Evolutionary conservation across 2,113 vertebrate genomes (phyloP), one percentile per base, ranked within the genome.

Genomic region (Oenanthe melanoleuca): DNA sequence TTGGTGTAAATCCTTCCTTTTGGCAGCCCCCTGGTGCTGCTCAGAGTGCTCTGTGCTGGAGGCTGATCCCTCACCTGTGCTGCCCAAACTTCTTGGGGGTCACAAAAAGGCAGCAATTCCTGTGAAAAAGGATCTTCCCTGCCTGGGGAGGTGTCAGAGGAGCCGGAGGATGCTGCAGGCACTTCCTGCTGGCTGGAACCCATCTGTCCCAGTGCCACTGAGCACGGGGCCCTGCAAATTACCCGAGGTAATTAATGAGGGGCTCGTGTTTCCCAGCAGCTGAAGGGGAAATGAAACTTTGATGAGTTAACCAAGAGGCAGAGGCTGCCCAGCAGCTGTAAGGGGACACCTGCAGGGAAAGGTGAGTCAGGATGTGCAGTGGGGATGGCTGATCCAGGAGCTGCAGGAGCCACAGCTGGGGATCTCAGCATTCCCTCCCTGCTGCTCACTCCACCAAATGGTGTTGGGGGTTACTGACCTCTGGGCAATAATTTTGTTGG

Each of bases 221-320:
- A 49, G 72, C 80, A 7, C n/a, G 8, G 9, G 79, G 56, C 67
- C 25, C 66, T 37, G 95, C 77, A 89, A 88, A 80, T 47, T 29
- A 77, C 81, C 44, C 23, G 6, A 40, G 22, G 49, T 38, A 53
- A 53, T 53, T 53, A 53, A 53, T 53, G 42, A 59, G 44, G 24
- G 80, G 80, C 45, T 96, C 79, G 53, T 5, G 33, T 96, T 94
- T 85, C 94, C 40, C 45, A 34, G 73, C 72, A 91, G 77, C 86
- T 72, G 83, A 52, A 52, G 78, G 72, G 50, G 66, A 72, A 61
- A 97, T 96, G 73, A 92, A 97, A 95, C 55, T 96, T 95, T 95
- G 59, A 95, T 95, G 91, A 96, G 80, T 82, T 81, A 91, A 56
- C 60, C 91, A 70, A 83, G 95, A 92, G 65, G 8, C 84, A 83